Evolutionary conservation across 2,113 vertebrate genomes (phyloP).

Genomic region (Henicopernis longicauda): DNA sequence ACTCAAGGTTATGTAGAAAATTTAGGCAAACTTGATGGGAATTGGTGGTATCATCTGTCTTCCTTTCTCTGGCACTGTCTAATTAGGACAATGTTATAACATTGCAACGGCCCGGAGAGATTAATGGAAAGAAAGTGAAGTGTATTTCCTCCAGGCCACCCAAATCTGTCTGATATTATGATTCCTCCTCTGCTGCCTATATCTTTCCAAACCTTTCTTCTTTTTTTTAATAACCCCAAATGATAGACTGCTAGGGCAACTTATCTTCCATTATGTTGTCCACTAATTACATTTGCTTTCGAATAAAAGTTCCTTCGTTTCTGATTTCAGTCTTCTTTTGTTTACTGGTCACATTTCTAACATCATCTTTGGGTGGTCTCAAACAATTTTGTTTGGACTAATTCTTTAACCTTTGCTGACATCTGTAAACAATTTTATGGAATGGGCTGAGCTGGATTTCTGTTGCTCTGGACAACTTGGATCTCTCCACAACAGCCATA

Average conservation of each 20-base stretch:
- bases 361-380: constrained; percentile 37
- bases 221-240: background rate
- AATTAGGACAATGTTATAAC: background rate
- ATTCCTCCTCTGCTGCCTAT: background rate
- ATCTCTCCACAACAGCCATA: background rate
- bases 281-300: background rate
- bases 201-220: background rate
- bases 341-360: constrained; percentile 12
- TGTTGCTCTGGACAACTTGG: background rate
- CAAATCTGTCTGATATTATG: background rate
- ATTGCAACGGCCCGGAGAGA: background rate
- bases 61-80: background rate
- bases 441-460: background rate
- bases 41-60: background rate
- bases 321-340: background rate
- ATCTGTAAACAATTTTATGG: constrained; percentile 36
- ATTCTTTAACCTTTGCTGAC: constrained; percentile 4
- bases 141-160: background rate
- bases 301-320: background rate
- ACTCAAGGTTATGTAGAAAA: background rate
- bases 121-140: background rate
- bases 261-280: background rate
- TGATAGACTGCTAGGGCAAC: background rate
- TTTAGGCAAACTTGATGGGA: background rate
- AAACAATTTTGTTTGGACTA: constrained; percentile 15